Evolutionary conservation across 2,888 invertebrate genomes (phyloP).

Genomic region (Platycnemis pennipes): DNA sequence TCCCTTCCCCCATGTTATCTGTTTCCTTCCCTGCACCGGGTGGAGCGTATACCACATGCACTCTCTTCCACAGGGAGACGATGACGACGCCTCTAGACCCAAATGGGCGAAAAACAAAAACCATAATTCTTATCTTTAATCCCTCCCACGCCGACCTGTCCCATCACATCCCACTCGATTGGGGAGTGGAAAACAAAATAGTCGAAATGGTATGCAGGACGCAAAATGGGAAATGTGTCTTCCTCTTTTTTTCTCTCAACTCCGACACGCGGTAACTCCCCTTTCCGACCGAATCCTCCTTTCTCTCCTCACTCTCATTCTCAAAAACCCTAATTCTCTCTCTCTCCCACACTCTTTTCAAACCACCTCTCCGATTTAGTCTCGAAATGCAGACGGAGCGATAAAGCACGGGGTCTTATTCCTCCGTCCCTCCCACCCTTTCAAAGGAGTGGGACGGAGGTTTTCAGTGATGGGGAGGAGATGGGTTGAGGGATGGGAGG

Average conservation of each 20-base stretch:
- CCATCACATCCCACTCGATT: neutral
- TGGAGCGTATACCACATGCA: neutral
- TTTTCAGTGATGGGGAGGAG: too few relatives aligned
- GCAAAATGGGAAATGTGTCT: neutral
- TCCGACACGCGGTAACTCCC: neutral
- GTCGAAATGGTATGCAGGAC: neutral
- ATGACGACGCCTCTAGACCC: neutral
- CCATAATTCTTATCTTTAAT: neutral
- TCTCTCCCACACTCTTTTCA: neutral
- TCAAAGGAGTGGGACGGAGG: neutral
- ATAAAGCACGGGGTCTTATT: conserved; percentile 21
- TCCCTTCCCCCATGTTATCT: neutral
- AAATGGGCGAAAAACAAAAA: conserved; percentile 12
- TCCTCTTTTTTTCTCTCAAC: neutral
- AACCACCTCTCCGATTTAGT: neutral
- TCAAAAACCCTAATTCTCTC: too few relatives aligned
- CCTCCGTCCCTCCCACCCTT: neutral
- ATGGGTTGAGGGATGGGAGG: too few relatives aligned
- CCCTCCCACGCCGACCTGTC: neutral
- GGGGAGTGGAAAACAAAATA: neutral
- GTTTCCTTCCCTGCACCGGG: neutral
- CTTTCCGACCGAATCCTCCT: neutral
- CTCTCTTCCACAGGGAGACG: neutral
- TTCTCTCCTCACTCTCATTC: neutral
- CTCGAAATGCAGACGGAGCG: neutral